Percentiles rank a stretch among this genome's conserved stretches.
Evolutionary conservation across 2,888 invertebrate genomes (phyloP).

Genomic region (Lasioglossum malachurum): DNA sequence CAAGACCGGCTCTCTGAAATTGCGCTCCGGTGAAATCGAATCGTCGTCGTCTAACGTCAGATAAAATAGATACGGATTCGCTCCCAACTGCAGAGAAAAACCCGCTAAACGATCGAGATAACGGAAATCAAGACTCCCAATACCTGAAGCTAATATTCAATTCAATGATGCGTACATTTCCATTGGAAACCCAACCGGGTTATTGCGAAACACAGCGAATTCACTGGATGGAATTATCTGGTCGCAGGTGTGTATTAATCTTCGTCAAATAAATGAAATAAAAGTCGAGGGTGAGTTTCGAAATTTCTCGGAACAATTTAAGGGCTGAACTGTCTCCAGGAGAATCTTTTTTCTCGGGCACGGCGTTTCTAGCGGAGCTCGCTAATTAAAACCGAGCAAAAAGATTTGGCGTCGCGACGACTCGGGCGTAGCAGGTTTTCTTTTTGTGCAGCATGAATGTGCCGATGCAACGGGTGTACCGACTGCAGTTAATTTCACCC

Average conservation of each 20-base stretch:
- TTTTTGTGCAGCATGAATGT: slow-evolving; percentile 24
- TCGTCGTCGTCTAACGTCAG: not conserved
- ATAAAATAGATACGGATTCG: slow-evolving; percentile 39
- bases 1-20: slow-evolving; percentile 15
- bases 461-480: slow-evolving; percentile 48
- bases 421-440: not conserved
- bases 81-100: not conserved
- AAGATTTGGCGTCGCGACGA: slow-evolving; percentile 21
- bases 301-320: not conserved
- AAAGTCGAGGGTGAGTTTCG: not conserved
- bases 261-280: not conserved
- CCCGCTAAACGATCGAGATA: slow-evolving; percentile 22
- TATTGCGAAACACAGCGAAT: not conserved
- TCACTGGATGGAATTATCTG: not conserved
- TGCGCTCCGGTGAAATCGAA: slow-evolving; percentile 28
- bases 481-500: slow-evolving; percentile 73
- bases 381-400: slow-evolving; percentile 19
- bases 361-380: not conserved
- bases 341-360: not conserved
- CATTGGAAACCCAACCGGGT: not conserved
- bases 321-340: not conserved
- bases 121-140: slow-evolving; percentile 38
- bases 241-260: not conserved
- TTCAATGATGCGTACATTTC: slow-evolving; percentile 11
- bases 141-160: slow-evolving; percentile 22